Conservation (phyloP, 2,797 vertebrate genomes). For the Centropyge bicolor region DNA sequence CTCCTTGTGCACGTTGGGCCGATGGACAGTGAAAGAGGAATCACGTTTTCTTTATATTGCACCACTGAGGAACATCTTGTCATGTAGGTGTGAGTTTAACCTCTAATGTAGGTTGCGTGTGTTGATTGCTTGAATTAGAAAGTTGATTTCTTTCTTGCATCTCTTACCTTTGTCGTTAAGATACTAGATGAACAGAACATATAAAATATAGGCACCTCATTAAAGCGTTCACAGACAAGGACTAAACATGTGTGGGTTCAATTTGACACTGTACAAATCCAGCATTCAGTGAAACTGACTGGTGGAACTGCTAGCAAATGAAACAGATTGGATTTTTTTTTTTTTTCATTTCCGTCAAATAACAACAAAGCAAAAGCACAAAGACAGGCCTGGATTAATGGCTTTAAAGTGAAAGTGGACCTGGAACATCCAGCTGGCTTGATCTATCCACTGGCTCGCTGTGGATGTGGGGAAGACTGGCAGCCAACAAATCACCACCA, state of each 20-base stretch:
- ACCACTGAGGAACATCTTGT: neutral
- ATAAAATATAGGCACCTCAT: conserved; percentile 20
- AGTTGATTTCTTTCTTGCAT: neutral
- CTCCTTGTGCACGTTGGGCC: neutral
- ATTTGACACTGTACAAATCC: conserved; percentile 21
- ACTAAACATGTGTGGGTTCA: conserved; percentile 25
- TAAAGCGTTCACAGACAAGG: conserved; percentile 32
- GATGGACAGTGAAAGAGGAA: neutral
- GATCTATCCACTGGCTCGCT: conserved; percentile 64
- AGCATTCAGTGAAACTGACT: conserved; percentile 10
- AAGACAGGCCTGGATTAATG: conserved; percentile 63
- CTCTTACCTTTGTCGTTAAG: neutral
- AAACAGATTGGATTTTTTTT: conserved; percentile 31
- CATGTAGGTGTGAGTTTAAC: neutral
- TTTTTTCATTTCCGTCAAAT: conserved; percentile 14
- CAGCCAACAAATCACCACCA: conserved; percentile 75
- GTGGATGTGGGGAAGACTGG: conserved; percentile 62
- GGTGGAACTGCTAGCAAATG: conserved; percentile 1
- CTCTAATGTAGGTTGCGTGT: neutral
- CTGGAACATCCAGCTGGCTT: conserved; percentile 65
- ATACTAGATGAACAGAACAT: neutral
- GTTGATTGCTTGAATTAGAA: neutral
- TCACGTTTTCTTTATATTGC: neutral
- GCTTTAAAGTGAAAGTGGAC: conserved; percentile 63
- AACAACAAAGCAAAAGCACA: conserved; percentile 55